Base-by-base conservation (phyloP, 2,888 invertebrate genomes). In the Phyllotreta striolata region DNA sequence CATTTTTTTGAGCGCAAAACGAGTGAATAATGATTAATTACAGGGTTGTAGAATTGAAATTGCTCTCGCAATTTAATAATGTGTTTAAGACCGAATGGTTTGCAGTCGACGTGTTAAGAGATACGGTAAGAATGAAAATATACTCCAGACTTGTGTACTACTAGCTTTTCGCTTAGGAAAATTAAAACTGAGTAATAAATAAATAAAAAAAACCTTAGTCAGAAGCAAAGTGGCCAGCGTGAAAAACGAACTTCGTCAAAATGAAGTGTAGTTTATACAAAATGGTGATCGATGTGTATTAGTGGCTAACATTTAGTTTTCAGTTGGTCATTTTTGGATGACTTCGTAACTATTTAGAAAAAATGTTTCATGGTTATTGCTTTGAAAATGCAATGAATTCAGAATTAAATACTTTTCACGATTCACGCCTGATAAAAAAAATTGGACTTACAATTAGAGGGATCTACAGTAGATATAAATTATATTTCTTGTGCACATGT, bases 81-180 rank as follows among this genome's bases (percentile, higher is more conserved):
- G 58, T 66, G 56, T 64, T 60, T 59, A 62, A 55, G 66, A 63
- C n/a, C n/a, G 24, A 24, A 3, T 24, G 24, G 24, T 24, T 24
- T 24, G 24, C 24, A 24, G 65, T 43, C 66, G 60, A 63, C 64
- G 60, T 64, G 59, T 65, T 63, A 66, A 64, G 67, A 55, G 58
- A 54, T 64, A 54, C 46, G 57, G 52, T 62, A 62, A 65, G 54
- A 51, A 56, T 63, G 63, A 56, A 63, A 63, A 67, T 67, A 61
- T 65, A 65, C 63, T 66, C 67, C 64, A 66, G 67, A 66, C 62
- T 67, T 67, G 64, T 73, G 72, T 74, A 74, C 70, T 73, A 76
- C 76, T 78, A 76, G 78, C 76, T 77, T 79, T 24, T 72, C 71
- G 79, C 78, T 78, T 79, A 77, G 78, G 76, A 78, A 68, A 73